Evolutionary conservation across 1,140 invertebrate genomes (phyloP).

Genomic region (Drosophila setifemur): DNA sequence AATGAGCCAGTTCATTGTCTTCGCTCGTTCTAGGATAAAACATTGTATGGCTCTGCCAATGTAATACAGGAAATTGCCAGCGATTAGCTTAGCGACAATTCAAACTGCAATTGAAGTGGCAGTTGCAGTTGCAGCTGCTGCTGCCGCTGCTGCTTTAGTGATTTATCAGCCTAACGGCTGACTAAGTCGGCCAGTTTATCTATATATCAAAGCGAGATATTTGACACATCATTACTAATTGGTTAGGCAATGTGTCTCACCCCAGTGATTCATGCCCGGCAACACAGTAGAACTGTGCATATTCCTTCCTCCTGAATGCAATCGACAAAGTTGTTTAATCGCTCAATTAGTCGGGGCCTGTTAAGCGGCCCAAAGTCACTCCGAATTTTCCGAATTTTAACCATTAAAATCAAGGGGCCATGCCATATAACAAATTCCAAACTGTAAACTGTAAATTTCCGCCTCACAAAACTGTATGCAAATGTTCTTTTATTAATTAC

Average conservation of each 20-base stretch:
- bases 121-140: slow-evolving; percentile 37
- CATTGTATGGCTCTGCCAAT: slow-evolving; percentile 45
- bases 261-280: slow-evolving; percentile 24
- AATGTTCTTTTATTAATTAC: slow-evolving; percentile 59
- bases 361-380: slow-evolving; percentile 15
- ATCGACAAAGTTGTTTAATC: slow-evolving; percentile 14
- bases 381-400: background rate
- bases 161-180: slow-evolving; percentile 42
- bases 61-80: slow-evolving; percentile 54
- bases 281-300: slow-evolving; percentile 7
- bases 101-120: slow-evolving; percentile 24
- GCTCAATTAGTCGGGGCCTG: slow-evolving; percentile 27
- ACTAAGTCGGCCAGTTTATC: slow-evolving; percentile 50
- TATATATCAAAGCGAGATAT: slow-evolving; percentile 46
- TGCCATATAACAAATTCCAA: too few species aligned
- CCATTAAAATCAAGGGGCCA: too few species aligned
- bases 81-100: slow-evolving; percentile 57
- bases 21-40: slow-evolving; percentile 13
- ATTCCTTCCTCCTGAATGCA: background rate
- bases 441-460: slow-evolving; percentile 44
- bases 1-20: slow-evolving; percentile 41
- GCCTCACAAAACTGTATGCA: slow-evolving; percentile 57
- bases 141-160: slow-evolving; percentile 36
- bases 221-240: slow-evolving; percentile 75
- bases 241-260: slow-evolving; percentile 69